Evolutionary conservation across 2,113 vertebrate species (phyloP).

Genomic region (Grammomys dolichurus): DNA sequence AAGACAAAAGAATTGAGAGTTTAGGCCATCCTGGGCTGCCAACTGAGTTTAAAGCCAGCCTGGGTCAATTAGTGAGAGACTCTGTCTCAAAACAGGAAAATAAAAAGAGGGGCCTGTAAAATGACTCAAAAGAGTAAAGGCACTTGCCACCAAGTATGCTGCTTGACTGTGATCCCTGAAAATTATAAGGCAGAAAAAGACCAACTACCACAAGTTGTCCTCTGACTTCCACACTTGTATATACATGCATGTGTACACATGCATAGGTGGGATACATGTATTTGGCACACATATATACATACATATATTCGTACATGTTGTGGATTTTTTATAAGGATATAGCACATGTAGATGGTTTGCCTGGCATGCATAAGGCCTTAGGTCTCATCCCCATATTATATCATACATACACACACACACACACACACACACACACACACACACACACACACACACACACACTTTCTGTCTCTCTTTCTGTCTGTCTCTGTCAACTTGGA

Average conservation of each 20-base stretch:
- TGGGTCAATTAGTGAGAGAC: background rate
- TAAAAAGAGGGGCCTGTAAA: background rate
- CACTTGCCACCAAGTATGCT: background rate
- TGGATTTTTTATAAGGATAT: background rate
- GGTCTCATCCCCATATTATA: background rate
- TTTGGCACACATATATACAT: background rate
- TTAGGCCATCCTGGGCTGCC: background rate
- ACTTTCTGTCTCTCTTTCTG: background rate
- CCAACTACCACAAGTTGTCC: too few relatives aligned
- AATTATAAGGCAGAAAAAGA: background rate
- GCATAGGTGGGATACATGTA: background rate
- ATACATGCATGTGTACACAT: background rate
- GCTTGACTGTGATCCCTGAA: background rate
- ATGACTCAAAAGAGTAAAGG: background rate
- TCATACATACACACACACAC: too few relatives aligned
- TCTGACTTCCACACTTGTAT: background rate
- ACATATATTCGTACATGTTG: background rate
- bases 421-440: too few relatives aligned
- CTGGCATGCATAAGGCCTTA: background rate
- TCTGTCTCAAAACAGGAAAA: background rate
- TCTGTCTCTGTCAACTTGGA: background rate
- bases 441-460: too few relatives aligned
- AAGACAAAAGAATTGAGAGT: background rate
- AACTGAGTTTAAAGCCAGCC: background rate
- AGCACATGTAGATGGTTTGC: background rate